Evolutionary conservation across 1,140 invertebrate genomes (phyloP), one percentile per base, ranked within the genome.

Genomic region (Dolichoris vasculosae): DNA sequence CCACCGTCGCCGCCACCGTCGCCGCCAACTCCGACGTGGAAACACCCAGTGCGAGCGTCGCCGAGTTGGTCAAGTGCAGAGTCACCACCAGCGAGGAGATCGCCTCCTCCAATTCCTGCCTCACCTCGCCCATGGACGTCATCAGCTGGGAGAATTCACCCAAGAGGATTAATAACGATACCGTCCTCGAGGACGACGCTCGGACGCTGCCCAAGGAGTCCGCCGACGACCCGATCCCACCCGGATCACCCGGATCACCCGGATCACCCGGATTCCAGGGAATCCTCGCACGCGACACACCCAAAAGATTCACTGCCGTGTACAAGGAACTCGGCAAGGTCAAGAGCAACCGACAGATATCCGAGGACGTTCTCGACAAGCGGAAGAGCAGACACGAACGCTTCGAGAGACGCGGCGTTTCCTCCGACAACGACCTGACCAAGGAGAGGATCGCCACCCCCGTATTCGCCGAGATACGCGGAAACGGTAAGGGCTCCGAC

Each of bases 21-120:
- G 67, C 59, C 86, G 89, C 7, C 55, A 86, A 35, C 75, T 82
- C 87, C 26, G 55, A n/a, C 51, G 13, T 69, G 20, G 87, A 88
- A 23, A 83, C 48, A 0, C 30, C 46, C 1, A 77, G 51, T 38
- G 46, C 51, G 32, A 87, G 87, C 64, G 87, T 88, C 0, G 88
- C 86, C 20, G 91, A 92, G 81, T 84, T 93, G 4, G 82, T 93
- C 8, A 93, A 90, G 43, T 93, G 92, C 84, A 89, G 91, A 51
- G 90, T 93, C 2, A 92, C 90, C 0, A 92, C 91, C 0, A 92
- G 91, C 81, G 91, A 92, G n/a, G 91, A 93, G 67, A 90, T 92
- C 30, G 88, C 92, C n/a, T 92, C 90, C 13, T 90, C 89, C 0
- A 92, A 79, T 43, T 88, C 88, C 0, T 90, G 90, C 59, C 71